phyloP scores from a whole-genome alignment of 2,113 vertebrate species.

The Neotragus pygmaeus region DNA sequence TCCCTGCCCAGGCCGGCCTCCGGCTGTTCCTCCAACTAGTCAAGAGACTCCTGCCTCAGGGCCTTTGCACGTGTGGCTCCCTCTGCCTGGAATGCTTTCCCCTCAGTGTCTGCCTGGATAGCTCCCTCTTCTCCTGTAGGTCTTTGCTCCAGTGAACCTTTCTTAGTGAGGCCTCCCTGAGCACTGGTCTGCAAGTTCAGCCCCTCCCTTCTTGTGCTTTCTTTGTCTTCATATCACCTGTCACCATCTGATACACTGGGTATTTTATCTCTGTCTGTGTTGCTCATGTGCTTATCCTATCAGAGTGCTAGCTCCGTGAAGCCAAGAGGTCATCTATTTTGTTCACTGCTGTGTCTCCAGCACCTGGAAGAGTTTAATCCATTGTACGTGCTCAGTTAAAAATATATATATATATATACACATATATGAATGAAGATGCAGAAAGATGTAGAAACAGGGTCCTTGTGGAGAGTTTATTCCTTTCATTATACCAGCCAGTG shows the following conservation, averaged over 20 bases:
- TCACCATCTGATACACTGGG: too few relatives aligned
- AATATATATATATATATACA: neutral
- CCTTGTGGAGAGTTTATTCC: neutral
- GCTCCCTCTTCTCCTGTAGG: neutral
- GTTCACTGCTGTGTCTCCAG: neutral
- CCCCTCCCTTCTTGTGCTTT: neutral
- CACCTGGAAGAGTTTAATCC: neutral
- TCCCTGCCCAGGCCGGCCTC: neutral
- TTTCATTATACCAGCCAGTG: neutral
- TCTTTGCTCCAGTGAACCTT: neutral
- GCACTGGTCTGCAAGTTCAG: neutral
- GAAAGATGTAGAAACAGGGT: neutral
- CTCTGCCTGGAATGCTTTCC: neutral
- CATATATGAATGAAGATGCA: neutral
- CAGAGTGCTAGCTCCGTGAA: neutral
- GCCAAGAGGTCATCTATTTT: neutral
- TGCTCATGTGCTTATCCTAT: neutral
- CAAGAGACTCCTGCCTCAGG: neutral
- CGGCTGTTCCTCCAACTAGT: neutral
- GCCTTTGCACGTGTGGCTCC: fast-evolving
- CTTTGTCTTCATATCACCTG: neutral
- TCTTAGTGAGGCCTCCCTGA: neutral
- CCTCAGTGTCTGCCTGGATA: fast-evolving
- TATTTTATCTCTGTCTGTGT: neutral
- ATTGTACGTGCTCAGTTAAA: fast-evolving